Evolutionary conservation across 2,113 vertebrate species (phyloP).

Genomic region (Microtus oregoni): DNA sequence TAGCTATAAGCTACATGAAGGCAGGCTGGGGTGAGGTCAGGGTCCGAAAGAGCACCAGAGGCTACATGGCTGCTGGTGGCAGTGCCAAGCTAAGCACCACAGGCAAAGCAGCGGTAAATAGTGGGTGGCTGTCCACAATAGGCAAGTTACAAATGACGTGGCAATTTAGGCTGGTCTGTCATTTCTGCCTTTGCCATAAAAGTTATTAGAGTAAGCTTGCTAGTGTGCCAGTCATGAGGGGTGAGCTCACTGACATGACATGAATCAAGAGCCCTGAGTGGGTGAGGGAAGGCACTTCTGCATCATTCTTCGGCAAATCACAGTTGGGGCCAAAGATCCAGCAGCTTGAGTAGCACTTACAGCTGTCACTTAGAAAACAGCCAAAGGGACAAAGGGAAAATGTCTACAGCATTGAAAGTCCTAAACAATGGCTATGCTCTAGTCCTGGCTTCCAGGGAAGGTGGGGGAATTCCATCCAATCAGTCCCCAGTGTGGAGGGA

Average conservation of each 20-base stretch:
- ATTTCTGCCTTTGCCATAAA: constrained; percentile 3
- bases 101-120: neutral
- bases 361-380: neutral
- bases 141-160: neutral
- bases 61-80: no score
- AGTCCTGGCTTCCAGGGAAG: neutral
- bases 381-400: neutral
- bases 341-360: neutral
- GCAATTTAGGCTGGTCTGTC: neutral
- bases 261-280: neutral
- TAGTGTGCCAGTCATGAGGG: neutral
- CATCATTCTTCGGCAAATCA: neutral
- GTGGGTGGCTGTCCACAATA: neutral
- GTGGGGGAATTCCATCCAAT: neutral
- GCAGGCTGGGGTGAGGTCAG: rapidly evolving
- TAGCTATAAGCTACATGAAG: neutral
- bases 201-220: constrained; percentile 3
- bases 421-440: neutral
- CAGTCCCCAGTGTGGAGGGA: neutral
- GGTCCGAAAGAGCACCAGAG: neutral
- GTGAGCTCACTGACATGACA: constrained; percentile 52
- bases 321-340: neutral
- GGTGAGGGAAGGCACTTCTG: neutral
- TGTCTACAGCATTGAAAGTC: neutral
- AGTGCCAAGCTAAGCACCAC: rapidly evolving